phyloP scores from a whole-genome alignment of 2,888 invertebrate genomes.

The Sabatieria punctata region DNA sequence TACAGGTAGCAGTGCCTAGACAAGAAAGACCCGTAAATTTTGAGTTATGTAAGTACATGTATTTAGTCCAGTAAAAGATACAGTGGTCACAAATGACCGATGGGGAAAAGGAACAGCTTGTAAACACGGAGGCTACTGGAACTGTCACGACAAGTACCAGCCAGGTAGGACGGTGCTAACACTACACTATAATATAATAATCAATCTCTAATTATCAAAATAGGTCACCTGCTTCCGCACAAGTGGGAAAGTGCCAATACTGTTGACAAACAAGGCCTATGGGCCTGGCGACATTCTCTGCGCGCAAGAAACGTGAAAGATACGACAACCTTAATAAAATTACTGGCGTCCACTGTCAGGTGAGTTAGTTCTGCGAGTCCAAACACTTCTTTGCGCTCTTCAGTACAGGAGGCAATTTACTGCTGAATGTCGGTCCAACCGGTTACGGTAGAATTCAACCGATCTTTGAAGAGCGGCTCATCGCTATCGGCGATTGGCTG shows the following conservation, averaged over 20 bases:
- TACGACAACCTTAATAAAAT: too few relatives aligned
- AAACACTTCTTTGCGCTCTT: too few relatives aligned
- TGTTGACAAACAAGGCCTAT: too few relatives aligned
- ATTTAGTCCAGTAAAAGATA: slow-evolving; percentile 51
- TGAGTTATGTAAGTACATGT: too few relatives aligned
- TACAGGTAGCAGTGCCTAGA: slow-evolving; percentile 23
- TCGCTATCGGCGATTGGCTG: slow-evolving; percentile 34
- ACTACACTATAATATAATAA: too few relatives aligned
- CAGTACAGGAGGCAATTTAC: slow-evolving; percentile 27
- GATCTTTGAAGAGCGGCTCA: slow-evolving; percentile 37
- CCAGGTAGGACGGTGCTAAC: slow-evolving; percentile 47
- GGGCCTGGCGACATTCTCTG: too few relatives aligned
- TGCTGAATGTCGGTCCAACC: slow-evolving; percentile 35
- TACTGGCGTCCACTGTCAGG: too few relatives aligned
- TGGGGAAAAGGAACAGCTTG: slow-evolving; percentile 66
- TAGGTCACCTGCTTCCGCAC: slow-evolving; percentile 21
- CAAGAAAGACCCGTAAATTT: too few relatives aligned
- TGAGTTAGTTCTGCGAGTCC: too few relatives aligned
- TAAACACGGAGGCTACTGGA: slow-evolving; percentile 68
- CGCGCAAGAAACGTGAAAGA: too few relatives aligned
- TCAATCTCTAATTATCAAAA: too few relatives aligned
- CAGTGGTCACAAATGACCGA: slow-evolving; percentile 76
- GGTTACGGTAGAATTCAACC: slow-evolving; percentile 35
- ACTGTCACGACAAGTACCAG: slow-evolving; percentile 61
- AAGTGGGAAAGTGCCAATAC: slow-evolving; percentile 42